Percentiles rank a stretch among this genome's conserved stretches.
Evolutionary conservation across 2,888 invertebrate genomes (phyloP).

Genomic region (Ferrisia virgata): DNA sequence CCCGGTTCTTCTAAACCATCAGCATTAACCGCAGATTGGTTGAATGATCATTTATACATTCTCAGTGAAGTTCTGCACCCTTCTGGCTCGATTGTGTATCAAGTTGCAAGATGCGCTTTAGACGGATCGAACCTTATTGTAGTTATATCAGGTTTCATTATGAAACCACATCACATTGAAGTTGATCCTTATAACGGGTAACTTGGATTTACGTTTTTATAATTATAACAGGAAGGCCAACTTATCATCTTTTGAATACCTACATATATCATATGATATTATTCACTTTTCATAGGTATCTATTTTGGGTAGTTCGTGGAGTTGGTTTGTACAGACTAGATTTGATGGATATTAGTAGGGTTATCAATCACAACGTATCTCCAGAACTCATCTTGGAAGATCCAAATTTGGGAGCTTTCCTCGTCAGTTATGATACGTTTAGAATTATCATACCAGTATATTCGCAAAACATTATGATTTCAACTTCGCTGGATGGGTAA

Average conservation of each 20-base stretch:
- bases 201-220: constrained; percentile 46
- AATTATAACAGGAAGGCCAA: no score
- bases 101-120: constrained; percentile 72
- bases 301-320: constrained; percentile 70
- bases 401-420: constrained; percentile 72
- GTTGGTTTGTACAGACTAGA: constrained; percentile 75
- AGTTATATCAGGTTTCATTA: constrained; percentile 67
- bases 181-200: constrained; percentile 91
- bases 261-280: neutral
- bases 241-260: no score
- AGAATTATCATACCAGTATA: constrained; percentile 73
- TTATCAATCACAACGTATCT: constrained; percentile 63
- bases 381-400: constrained; percentile 66
- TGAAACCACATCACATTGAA: constrained; percentile 74
- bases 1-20: constrained; percentile 57
- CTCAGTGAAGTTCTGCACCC: constrained; percentile 67
- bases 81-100: constrained; percentile 59
- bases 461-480: constrained; percentile 71
- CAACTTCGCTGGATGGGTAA: constrained; percentile 78
- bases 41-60: constrained; percentile 79
- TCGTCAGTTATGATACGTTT: constrained; percentile 78
- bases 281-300: constrained; percentile 58
- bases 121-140: constrained; percentile 69
- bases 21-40: constrained; percentile 82
- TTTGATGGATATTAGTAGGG: constrained; percentile 71